Base-by-base conservation (phyloP, 2,797 vertebrate species). In the Falco concolor region DNA sequence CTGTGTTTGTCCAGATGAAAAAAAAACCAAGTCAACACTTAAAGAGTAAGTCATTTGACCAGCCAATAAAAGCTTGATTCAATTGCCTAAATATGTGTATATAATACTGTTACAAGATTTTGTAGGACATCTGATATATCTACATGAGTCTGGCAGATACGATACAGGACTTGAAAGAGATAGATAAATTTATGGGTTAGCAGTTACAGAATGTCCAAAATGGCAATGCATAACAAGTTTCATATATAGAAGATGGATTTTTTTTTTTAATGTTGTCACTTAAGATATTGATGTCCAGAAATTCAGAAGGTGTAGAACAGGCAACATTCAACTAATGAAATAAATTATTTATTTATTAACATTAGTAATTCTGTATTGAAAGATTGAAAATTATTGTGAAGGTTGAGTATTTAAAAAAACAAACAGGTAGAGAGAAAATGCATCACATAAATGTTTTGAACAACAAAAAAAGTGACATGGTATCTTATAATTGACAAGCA, bases 371-470 rank as follows among this genome's bases (percentile, higher is more conserved):
- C 32, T 84, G 2, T 32, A 25, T 11, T 56, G 36, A 56, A 40
- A 6, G 14, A 38, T 7, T 67, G 13, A 63, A 73, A 61, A 91
- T 57, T 54, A 50, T 49, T 27, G 1, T 69, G 20, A 69, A 42
- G 4, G 3, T 27, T 50, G 23, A 60, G 3, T 40, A 63, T 40
- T 74, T 74, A 28, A 11, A 27, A 47, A 68, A 75, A 40, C 2
- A 12, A 6, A 23, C 0, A 1, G 4, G 3, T 50, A 25, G 21
- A 63, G 24, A 84, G 9, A 67, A 79, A 77, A 40, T 0, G 1
- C 4, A 52, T 11, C 10, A 52, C 10, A 45, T 27, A 36, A 72
- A 47, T 18, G 1, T 19, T 70, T 91, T 36, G 40, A 64, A 57
- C 7, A 45, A 53, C 9, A 68, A 67, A 50, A 67, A 50, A 50